These are phyloP conservation scores for Cairina moschata DNA, from an alignment of 2,113 vertebrate genomes.

Conservation along the genomic window DNA sequence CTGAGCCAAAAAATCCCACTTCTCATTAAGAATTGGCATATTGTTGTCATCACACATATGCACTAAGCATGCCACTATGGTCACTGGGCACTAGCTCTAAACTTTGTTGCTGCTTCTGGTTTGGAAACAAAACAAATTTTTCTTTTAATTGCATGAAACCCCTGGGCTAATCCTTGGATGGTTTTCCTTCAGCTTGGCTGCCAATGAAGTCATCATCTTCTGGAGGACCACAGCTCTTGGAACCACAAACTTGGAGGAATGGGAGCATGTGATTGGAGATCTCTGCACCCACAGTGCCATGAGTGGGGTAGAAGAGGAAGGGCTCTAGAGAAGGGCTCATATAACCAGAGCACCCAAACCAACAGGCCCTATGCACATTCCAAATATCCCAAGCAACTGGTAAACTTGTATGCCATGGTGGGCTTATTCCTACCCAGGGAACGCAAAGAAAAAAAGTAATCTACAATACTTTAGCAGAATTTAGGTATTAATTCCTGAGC, in stretches of 20 bases:
- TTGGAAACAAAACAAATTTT: constrained; percentile 3
- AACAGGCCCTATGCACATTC: background rate
- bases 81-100: constrained; percentile 5
- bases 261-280: fast-evolving
- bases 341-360: background rate
- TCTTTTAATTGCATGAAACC: constrained; percentile 4
- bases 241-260: background rate
- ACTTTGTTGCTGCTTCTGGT: constrained; percentile 26
- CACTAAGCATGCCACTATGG: background rate
- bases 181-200: background rate
- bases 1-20: constrained; percentile 33
- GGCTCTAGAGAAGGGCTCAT: background rate
- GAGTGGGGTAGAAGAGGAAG: background rate
- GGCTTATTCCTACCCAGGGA: background rate
- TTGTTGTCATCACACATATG: constrained; percentile 9
- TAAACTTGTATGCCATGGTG: background rate
- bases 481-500: background rate
- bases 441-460: background rate
- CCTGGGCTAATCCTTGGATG: background rate
- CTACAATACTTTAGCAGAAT: background rate
- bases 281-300: background rate
- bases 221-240: background rate
- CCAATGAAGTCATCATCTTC: background rate
- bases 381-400: background rate
- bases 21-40: constrained; percentile 30